Conservation (phyloP, 1,140 invertebrate genomes). For the Dolichoris vasculosae region DNA sequence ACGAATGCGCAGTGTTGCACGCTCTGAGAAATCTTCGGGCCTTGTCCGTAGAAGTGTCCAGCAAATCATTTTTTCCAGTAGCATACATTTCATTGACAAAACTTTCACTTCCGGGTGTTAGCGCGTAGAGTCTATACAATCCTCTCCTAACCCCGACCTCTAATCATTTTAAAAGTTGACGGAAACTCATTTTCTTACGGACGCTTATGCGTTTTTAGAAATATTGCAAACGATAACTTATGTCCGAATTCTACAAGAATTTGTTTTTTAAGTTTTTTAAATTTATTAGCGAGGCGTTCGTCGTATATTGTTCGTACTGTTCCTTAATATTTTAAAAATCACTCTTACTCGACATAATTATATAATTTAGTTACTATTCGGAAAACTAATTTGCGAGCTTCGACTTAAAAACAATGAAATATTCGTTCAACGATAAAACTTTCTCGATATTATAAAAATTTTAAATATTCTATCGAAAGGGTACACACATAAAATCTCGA, state of each 20-base stretch:
- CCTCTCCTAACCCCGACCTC: slow-evolving; percentile 1
- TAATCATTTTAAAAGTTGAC: not conserved
- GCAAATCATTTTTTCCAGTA: slow-evolving; percentile 34
- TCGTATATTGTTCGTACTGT: no score
- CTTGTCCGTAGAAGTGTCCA: slow-evolving; percentile 18
- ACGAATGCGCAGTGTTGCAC: not conserved
- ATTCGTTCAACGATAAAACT: no score
- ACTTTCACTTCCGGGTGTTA: slow-evolving; percentile 50
- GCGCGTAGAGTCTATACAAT: not conserved
- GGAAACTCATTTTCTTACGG: not conserved
- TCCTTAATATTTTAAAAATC: no score
- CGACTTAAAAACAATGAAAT: no score
- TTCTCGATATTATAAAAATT: no score
- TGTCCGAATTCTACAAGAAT: no score
- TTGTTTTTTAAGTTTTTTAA: not conserved
- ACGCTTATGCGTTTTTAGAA: not conserved
- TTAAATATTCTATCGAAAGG: no score
- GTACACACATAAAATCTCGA: no score
- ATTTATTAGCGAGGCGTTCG: no score
- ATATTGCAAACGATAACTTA: not conserved
- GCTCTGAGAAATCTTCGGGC: slow-evolving; percentile 12
- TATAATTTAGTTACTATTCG: no score
- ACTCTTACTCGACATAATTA: no score
- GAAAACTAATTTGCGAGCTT: no score
- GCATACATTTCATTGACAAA: slow-evolving; percentile 31